Evolutionary conservation across 1,140 invertebrate genomes (phyloP), one percentile per base, ranked within the genome.

Genomic region (Lasaia peninsularis): DNA sequence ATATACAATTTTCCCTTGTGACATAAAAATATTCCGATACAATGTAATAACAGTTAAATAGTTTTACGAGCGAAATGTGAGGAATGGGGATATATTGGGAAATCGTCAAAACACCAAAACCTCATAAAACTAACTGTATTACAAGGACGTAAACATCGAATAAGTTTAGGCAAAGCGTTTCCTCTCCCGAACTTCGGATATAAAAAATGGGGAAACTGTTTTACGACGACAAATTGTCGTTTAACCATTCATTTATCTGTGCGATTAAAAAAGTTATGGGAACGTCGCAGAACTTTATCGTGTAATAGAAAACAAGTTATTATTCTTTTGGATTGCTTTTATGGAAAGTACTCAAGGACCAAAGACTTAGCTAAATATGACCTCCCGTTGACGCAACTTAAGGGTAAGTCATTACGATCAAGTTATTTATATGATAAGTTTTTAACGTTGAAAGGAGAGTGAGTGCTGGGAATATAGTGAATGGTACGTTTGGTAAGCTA

Each of bases 101-200:
- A 44, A 44, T 44, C 40, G 40, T 44, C 40, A 44, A 44, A 44
- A 44, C 18, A 44, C 40, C 40, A 44, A 20, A n/a, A 44, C 16
- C 40, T 18, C 40, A 44, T 44, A 44, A 44, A 44, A 16, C 10
- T 44, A 44, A 44, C 40, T 44, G 20, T 21, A 11, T 44, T 44
- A 44, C 40, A 44, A 20, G 18, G 40, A 44, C 20, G 40, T 44
- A 44, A 44, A 44, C 40, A 44, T 44, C 16, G 40, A 10, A 44
- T 44, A 44, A 44, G 40, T 44, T 44, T 44, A 44, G 40, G 40
- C 40, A 44, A 44, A 44, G 11, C 40, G 40, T 44, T 44, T 44
- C 16, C 40, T 44, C 35, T 40, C 35, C 16, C 16, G 40, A 44
- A 44, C 9, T 44, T 44, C 18, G 40, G 40, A 44, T 16, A 20